Evolutionary conservation across 2,113 vertebrate species (phyloP), one percentile per base, ranked within the genome.

Genomic region (Thomomys bottae): DNA sequence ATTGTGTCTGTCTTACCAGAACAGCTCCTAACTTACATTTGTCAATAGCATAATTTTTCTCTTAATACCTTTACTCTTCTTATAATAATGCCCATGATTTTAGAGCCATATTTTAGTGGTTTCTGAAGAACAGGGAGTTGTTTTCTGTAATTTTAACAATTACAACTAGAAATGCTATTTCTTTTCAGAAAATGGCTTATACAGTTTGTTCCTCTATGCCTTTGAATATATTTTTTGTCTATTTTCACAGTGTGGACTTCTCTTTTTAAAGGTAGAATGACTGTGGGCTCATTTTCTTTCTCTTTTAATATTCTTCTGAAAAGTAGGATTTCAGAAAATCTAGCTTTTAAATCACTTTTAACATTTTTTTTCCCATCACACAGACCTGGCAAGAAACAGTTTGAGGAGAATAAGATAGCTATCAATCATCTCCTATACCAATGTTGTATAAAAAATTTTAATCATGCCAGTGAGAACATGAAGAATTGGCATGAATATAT

Each of bases 141-240:
- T 95, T 95, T 95, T 89, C 70, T 95, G 23, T 94, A 94, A 95
- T 95, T 94, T 89, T 92, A 92, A 83, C 72, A 87, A 64, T 94
- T 94, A 68, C 36, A 84, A 72, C n/a, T 45, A 68, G 82, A 95
- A 94, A 89, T 89, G 32, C 64, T 89, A 40, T 87, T 93, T 96
- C 67, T 94, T 87, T 94, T 87, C n/a, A 87, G 90, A 76, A 94
- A 94, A 88, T 91, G 38, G 38, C 83, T 92, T 77, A 61, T 77
- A 2, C 76, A 90, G 36, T 86, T 91, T 83, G 5, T 93, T 94
- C 75, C 73, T 92, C 14, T 84, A 3, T 18, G 83, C 94, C 84
- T 94, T 92, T 70, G 76, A 14, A 45, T 92, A 26, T 70, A 14
- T 45, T 67, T 67, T 82, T 75, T 84, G 79, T 77, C 59, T 81